Conservation (phyloP, 2,888 invertebrate species). For the Ectemnius continuus region DNA sequence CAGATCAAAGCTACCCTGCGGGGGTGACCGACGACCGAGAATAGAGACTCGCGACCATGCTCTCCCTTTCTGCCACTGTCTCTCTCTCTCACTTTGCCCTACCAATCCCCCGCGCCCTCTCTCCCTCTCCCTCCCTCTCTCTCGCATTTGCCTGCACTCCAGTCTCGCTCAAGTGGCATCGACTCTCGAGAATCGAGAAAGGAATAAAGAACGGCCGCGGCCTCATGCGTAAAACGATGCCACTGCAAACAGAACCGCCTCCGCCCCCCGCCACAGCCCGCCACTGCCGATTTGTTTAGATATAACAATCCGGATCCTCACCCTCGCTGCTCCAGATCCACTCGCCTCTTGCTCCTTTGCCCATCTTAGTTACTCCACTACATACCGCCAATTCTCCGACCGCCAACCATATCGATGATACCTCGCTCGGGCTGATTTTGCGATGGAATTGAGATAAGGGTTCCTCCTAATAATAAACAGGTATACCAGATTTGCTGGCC, state of each 20-base stretch:
- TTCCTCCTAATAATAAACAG: background rate
- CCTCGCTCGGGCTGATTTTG: constrained; percentile 8
- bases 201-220: constrained; percentile 75
- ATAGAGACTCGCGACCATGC: constrained; percentile 54
- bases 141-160: constrained; percentile 72
- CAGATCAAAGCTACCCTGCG: constrained; percentile 74
- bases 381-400: constrained; percentile 14
- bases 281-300: constrained; percentile 73
- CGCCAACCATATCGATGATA: constrained; percentile 50
- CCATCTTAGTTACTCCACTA: constrained; percentile 28
- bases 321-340: constrained; percentile 10
- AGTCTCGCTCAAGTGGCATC: constrained; percentile 76
- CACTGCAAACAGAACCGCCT: constrained; percentile 75
- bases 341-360: background rate
- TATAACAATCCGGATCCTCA: constrained; percentile 70
- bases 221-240: constrained; percentile 78
- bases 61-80: constrained; percentile 48
- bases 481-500: background rate
- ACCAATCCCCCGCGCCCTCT: constrained; percentile 15
- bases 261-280: too few species aligned
- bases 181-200: constrained; percentile 74
- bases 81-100: constrained; percentile 14
- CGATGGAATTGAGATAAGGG: background rate
- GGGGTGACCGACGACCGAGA: constrained; percentile 69
- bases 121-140: constrained; percentile 46